Percentiles rank a stretch among this genome's conserved stretches.
phyloP scores from a whole-genome alignment of 1,140 invertebrate species.

The Probaryconus sp. region DNA sequence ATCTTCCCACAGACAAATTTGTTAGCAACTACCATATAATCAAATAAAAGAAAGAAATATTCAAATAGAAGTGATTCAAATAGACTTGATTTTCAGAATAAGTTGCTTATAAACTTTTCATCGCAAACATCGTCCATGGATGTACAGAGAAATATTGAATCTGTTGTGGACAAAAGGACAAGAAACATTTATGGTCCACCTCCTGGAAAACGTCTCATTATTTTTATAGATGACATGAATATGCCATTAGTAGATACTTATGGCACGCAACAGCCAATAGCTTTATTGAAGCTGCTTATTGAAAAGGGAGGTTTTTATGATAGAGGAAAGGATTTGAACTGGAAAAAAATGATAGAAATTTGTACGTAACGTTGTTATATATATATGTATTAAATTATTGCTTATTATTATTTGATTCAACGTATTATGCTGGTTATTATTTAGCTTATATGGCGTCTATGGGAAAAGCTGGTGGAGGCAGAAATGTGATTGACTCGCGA shows the following conservation, averaged over 20 bases:
- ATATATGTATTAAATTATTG: too few species aligned
- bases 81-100: constrained; percentile 76
- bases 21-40: constrained; percentile 78
- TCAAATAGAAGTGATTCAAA: constrained; percentile 4
- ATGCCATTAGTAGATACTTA: constrained; percentile 94
- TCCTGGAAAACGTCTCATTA: constrained; percentile 89
- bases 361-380: constrained; percentile 68
- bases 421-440: too few species aligned
- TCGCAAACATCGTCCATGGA: constrained; percentile 92
- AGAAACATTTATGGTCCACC: constrained; percentile 94
- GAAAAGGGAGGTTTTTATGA: constrained; percentile 93
- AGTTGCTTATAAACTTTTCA: constrained; percentile 93
- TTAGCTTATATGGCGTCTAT: constrained; percentile 87
- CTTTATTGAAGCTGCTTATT: constrained; percentile 90
- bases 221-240: constrained; percentile 96
- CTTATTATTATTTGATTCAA: too few species aligned
- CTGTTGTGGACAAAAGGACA: constrained; percentile 91
- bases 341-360: constrained; percentile 92
- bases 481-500: constrained; percentile 92
- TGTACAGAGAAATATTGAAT: constrained; percentile 91
- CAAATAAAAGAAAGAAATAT: background rate
- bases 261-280: constrained; percentile 95
- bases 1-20: constrained; percentile 83
- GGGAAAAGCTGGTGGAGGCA: constrained; percentile 89
- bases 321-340: constrained; percentile 90